A percentile compares a stretch with the other conserved stretches of the same genome.
phyloP scores from a whole-genome alignment of 2,113 vertebrate species.

The Sinocyclocheilus anshuiensis region DNA sequence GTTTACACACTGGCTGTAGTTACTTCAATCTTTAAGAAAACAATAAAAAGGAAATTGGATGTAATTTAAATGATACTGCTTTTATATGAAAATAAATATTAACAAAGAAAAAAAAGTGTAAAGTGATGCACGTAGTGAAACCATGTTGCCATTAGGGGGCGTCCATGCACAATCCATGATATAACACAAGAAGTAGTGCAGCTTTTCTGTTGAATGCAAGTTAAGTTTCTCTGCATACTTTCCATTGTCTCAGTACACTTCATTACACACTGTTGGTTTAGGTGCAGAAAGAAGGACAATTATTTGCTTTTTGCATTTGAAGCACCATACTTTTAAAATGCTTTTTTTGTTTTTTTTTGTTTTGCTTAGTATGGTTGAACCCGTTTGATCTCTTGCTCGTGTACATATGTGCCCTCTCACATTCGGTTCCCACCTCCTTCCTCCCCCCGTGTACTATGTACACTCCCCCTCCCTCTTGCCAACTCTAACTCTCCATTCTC shows the following conservation, averaged over 20 bases:
- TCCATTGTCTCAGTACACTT: not conserved
- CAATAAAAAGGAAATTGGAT: not conserved
- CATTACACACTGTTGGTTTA: not conserved
- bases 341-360: not conserved
- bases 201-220: not conserved
- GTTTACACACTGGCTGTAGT: no score
- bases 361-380: not conserved
- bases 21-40: no score
- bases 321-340: not conserved
- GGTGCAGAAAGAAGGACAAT: not conserved
- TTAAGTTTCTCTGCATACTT: constrained; percentile 22
- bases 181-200: not conserved
- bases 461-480: constrained; percentile 24
- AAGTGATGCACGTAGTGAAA: not conserved
- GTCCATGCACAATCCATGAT: not conserved
- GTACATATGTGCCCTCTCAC: constrained; percentile 63
- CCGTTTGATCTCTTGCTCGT: constrained; percentile 13
- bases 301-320: not conserved
- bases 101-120: not conserved
- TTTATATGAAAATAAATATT: not conserved
- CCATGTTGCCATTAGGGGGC: constrained; percentile 2
- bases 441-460: constrained; percentile 48
- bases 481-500: constrained; percentile 48
- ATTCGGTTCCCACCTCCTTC: constrained; percentile 18
- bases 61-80: not conserved